phyloP scores from a whole-genome alignment of 2,888 invertebrate genomes.

The Ptychoptera contaminata region DNA sequence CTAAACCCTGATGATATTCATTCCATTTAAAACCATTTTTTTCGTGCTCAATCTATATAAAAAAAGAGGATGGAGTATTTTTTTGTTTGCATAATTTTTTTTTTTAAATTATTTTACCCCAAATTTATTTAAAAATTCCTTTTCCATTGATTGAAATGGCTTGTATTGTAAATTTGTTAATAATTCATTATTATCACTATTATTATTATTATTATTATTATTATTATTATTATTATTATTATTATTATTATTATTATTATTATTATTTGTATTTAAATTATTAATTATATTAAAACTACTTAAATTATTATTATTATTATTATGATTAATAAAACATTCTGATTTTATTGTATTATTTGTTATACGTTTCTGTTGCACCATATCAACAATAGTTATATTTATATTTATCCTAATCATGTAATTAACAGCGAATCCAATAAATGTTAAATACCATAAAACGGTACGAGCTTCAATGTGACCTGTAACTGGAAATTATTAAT shows the following conservation, averaged over 20 bases:
- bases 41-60: slow-evolving; percentile 19
- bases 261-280: neutral
- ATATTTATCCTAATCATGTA: slow-evolving; percentile 52
- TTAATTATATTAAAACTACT: neutral
- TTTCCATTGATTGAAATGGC: slow-evolving; percentile 6
- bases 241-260: neutral
- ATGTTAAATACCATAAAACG: slow-evolving; percentile 46
- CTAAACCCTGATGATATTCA: slow-evolving; percentile 44
- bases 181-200: slow-evolving; percentile 14
- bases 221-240: neutral
- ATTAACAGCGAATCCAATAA: slow-evolving; percentile 49
- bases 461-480: slow-evolving; percentile 10
- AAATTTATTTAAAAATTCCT: slow-evolving; percentile 5
- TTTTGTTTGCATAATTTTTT: neutral
- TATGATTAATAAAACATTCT: neutral
- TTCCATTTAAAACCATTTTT: slow-evolving; percentile 40
- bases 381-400: slow-evolving; percentile 51
- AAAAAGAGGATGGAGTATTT: neutral
- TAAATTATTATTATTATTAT: neutral
- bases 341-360: slow-evolving; percentile 2
- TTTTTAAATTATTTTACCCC: slow-evolving; percentile 4
- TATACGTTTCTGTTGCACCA: slow-evolving; percentile 29
- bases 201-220: neutral
- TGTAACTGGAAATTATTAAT: no score
- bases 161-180: slow-evolving; percentile 12